phyloP scores from a whole-genome alignment of 2,113 vertebrate genomes.

The Sigmodon hispidus region DNA sequence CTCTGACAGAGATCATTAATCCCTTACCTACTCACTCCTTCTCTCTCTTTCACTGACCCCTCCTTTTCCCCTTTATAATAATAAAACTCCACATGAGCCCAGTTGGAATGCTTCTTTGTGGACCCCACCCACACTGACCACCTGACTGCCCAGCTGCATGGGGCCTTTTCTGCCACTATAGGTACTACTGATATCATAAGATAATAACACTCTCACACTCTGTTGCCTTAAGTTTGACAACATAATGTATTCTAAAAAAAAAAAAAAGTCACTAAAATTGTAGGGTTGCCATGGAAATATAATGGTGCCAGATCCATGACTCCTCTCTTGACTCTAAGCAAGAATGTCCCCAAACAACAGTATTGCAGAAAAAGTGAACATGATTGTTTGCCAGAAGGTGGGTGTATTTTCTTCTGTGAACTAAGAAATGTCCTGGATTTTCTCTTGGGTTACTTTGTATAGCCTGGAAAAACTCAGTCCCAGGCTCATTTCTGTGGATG shows the following conservation, averaged over 20 bases:
- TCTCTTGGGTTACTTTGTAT: neutral
- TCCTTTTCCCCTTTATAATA: too few relatives aligned
- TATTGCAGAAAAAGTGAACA: neutral
- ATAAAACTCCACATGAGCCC: too few relatives aligned
- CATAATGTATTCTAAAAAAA: neutral
- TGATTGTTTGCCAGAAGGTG: neutral
- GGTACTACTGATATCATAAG: too few relatives aligned
- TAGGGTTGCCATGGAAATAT: neutral
- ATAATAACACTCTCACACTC: neutral
- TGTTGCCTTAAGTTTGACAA: constrained; percentile 1
- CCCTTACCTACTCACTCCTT: too few relatives aligned
- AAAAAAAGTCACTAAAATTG: neutral
- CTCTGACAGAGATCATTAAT: too few relatives aligned
- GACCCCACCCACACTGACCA: too few relatives aligned
- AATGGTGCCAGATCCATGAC: neutral
- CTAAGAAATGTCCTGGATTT: neutral
- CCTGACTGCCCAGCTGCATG: too few relatives aligned
- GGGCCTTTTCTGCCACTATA: too few relatives aligned
- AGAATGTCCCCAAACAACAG: neutral
- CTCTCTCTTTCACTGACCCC: too few relatives aligned
- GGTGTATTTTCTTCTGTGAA: neutral
- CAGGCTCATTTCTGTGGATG: neutral
- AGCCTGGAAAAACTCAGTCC: neutral
- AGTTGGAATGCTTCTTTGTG: too few relatives aligned
- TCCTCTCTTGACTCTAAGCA: neutral